Percentiles rank a stretch among this genome's conserved stretches.
Evolutionary conservation across 2,113 vertebrate genomes (phyloP).

Genomic region (Ivindomyrus marchei): DNA sequence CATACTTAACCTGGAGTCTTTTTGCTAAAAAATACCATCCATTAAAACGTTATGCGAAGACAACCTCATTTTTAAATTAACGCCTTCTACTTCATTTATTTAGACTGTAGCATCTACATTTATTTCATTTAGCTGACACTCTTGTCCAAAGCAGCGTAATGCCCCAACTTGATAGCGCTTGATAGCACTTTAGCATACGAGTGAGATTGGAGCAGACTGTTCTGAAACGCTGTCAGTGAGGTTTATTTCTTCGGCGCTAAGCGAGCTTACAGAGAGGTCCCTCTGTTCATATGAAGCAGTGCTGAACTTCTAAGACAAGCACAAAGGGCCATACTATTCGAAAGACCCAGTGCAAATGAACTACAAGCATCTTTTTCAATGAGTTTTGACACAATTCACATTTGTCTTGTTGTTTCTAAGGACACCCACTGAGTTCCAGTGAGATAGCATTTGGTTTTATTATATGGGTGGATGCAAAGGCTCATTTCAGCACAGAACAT

Average conservation of each 20-base stretch:
- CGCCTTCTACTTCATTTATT: background rate
- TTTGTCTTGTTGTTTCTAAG: conserved; percentile 43
- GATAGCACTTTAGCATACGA: background rate
- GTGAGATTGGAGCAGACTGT: background rate
- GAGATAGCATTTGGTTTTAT: conserved; percentile 8
- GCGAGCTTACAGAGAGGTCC: background rate
- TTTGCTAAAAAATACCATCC: background rate
- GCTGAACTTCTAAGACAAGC: conserved; percentile 14
- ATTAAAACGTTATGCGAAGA: background rate
- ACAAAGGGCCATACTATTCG: conserved; percentile 34
- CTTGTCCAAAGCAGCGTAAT: background rate
- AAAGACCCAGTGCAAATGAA: conserved; percentile 23
- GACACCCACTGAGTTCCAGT: conserved; percentile 45
- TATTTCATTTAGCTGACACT: background rate
- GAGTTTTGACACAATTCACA: conserved; percentile 52
- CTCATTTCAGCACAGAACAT: background rate
- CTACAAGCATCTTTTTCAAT: conserved; percentile 43
- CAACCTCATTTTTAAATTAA: background rate
- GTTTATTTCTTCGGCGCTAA: background rate
- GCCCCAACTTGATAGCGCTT: background rate
- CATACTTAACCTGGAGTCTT: background rate
- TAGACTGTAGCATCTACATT: background rate
- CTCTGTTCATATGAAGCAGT: conserved; percentile 14
- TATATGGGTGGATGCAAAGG: background rate
- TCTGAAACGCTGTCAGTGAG: background rate